phyloP scores from a whole-genome alignment of 2,113 vertebrate species.

The Eira barbara region DNA sequence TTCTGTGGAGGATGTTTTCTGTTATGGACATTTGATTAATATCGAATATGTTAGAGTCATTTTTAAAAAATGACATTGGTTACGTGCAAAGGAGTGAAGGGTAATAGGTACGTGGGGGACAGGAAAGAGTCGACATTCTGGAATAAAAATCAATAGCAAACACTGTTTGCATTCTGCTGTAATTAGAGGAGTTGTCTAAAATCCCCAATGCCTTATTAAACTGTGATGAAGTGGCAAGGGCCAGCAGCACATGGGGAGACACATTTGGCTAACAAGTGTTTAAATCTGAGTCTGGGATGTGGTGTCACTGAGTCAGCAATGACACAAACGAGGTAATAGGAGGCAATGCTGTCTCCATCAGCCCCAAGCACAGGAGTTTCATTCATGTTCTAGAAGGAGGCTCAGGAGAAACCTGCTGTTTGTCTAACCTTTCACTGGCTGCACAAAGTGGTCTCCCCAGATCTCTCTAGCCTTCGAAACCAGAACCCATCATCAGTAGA shows the following conservation, averaged over 20 bases:
- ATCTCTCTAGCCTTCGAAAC: background rate
- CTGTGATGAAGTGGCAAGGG: background rate
- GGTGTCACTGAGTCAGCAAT: background rate
- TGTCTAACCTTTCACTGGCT: background rate
- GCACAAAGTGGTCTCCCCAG: background rate
- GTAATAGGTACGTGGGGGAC: background rate
- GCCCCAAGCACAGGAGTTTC: background rate
- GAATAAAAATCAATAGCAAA: constrained; percentile 35
- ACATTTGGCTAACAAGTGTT: background rate
- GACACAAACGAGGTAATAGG: background rate
- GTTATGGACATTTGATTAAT: background rate
- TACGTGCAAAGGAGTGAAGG: background rate
- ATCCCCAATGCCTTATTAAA: background rate
- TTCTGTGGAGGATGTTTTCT: constrained; percentile 8
- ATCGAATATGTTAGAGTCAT: background rate
- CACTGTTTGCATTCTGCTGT: background rate
- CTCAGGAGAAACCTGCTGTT: background rate
- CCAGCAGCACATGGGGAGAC: background rate
- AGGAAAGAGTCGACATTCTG: background rate
- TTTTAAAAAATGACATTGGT: constrained; percentile 1
- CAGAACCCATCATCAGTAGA: background rate
- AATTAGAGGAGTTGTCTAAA: background rate
- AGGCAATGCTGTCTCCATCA: background rate
- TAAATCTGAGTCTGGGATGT: background rate
- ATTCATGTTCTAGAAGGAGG: background rate